Conservation (phyloP, 2,888 invertebrate genomes). For the Aspidiotus destructor region DNA sequence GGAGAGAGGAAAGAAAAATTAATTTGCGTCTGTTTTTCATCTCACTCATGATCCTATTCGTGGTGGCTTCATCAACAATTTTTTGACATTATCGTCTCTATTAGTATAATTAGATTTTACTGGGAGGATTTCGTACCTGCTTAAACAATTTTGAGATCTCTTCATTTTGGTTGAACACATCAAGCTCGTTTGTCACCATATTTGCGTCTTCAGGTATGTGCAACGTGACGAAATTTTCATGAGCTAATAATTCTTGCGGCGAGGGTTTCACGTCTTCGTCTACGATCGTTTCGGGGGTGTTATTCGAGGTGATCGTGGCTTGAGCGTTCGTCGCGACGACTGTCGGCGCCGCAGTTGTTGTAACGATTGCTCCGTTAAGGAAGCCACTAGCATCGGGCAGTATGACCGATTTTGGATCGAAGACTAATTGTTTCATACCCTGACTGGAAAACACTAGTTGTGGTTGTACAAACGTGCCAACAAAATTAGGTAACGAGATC, state of each 20-base stretch:
- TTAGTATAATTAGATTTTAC: too few species aligned
- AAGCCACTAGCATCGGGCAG: slow-evolving; percentile 31
- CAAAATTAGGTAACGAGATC: slow-evolving; percentile 53
- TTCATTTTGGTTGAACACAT: slow-evolving; percentile 25
- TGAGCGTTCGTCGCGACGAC: slow-evolving; percentile 8
- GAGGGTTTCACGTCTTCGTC: slow-evolving; percentile 12
- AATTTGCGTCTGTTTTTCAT: too few species aligned
- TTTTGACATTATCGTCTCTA: too few species aligned
- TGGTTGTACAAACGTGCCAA: slow-evolving; percentile 44
- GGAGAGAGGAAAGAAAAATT: too few species aligned
- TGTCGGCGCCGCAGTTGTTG: slow-evolving; percentile 12
- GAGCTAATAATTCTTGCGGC: slow-evolving; percentile 14
- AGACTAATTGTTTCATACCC: slow-evolving; percentile 32
- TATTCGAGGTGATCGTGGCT: slow-evolving; percentile 10
- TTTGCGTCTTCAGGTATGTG: slow-evolving; percentile 19
- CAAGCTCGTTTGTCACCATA: slow-evolving; percentile 14
- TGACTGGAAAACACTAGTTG: slow-evolving; percentile 29
- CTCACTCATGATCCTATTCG: too few species aligned
- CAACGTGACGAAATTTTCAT: slow-evolving; percentile 28
- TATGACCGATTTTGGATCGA: slow-evolving; percentile 27
- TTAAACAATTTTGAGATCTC: slow-evolving; percentile 32
- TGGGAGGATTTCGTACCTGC: slow-evolving; percentile 5
- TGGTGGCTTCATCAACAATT: too few species aligned
- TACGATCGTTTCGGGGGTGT: background rate
- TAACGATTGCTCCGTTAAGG: slow-evolving; percentile 21